Base-by-base conservation (phyloP, 2,888 invertebrate species). In the Drosophila leonis region DNA sequence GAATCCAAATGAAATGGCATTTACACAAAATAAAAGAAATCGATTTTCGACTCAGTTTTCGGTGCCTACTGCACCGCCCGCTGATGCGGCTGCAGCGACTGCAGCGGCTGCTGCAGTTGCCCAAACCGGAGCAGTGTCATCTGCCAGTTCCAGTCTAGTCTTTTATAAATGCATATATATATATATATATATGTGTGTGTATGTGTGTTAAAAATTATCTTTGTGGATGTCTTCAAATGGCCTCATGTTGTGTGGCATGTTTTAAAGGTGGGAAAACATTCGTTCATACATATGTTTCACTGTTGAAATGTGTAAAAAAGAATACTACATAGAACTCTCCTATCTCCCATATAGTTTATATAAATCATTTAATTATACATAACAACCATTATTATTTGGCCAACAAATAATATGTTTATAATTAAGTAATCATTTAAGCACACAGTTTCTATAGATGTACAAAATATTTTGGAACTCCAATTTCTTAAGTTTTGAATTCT, bases 1-100 rank as follows among this genome's bases (percentile, higher is more conserved):
- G 77, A 74, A 78, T 70, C 74, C 82, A 81, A 82, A 87, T 75
- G 73, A 83, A 87, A 89, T 87, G 79, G 48, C 85, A 84, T 89
- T 89, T 84, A 72, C 61, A 82, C 74, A 78, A 88, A 82, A 75
- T 80, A 84, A 82, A 82, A 75, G 74, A 88, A 82, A 88, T 88
- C 88, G 85, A 90, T 85, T 89, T 83, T 81, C 71, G 27, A 74
- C 71, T 80, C 56, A 13, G 44, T 51, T 71, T 70, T 69, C 61
- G 51, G 65, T 69, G 59, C 68, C 68, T 77, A 65, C 48, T 70
- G 73, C 81, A 76, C 77, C 77, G 80, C 73, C 80, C 65, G 80
- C 72, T 65, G 77, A 31, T 65, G 66, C 48, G 33, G 33, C 51
- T 62, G 70, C 33, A 24, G 24, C 35, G 35, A 35, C 56, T 62